Percentiles rank a stretch among this genome's conserved stretches.
phyloP scores from a whole-genome alignment of 2,888 invertebrate species.

The Napeogenes sylphis region DNA sequence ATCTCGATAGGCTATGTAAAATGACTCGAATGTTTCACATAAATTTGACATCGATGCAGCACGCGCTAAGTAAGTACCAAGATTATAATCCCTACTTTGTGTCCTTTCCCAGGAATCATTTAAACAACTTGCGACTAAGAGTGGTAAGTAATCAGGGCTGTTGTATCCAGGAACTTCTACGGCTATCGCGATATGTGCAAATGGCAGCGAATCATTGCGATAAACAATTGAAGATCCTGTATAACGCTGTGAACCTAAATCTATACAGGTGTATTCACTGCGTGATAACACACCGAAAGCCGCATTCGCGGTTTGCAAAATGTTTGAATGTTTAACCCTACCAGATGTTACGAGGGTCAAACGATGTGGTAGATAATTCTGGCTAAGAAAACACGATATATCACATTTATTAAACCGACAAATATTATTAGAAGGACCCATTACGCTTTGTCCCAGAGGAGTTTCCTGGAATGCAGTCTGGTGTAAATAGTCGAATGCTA shows the following conservation, averaged over 20 bases:
- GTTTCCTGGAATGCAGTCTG: conserved; percentile 72
- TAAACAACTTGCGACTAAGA: conserved; percentile 53
- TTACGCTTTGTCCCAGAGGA: conserved; percentile 54
- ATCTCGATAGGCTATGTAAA: conserved; percentile 61
- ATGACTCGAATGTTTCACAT: conserved; percentile 62
- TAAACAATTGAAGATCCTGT: conserved; percentile 46
- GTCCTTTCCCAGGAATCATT: conserved; percentile 62
- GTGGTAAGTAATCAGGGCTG: conserved; percentile 49
- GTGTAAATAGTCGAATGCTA: conserved; percentile 69
- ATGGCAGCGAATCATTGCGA: conserved; percentile 63
- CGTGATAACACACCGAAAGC: conserved; percentile 10
- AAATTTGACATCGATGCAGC: conserved; percentile 44
- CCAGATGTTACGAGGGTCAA: conserved; percentile 86
- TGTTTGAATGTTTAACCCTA: conserved; percentile 76
- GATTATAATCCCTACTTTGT: conserved; percentile 45
- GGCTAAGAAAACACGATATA: conserved; percentile 41
- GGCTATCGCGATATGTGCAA: conserved; percentile 63
- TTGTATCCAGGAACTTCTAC: conserved; percentile 64
- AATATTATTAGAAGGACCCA: conserved; percentile 83
- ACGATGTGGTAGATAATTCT: conserved; percentile 67
- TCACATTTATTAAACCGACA: conserved; percentile 62
- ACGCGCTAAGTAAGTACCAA: conserved; percentile 47
- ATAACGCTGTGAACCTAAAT: conserved; percentile 37
- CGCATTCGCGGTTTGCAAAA: conserved; percentile 6
- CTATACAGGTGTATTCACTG: conserved; percentile 24